Base-by-base conservation (phyloP, 2,113 vertebrate genomes). In the Mohoua ochrocephala region DNA sequence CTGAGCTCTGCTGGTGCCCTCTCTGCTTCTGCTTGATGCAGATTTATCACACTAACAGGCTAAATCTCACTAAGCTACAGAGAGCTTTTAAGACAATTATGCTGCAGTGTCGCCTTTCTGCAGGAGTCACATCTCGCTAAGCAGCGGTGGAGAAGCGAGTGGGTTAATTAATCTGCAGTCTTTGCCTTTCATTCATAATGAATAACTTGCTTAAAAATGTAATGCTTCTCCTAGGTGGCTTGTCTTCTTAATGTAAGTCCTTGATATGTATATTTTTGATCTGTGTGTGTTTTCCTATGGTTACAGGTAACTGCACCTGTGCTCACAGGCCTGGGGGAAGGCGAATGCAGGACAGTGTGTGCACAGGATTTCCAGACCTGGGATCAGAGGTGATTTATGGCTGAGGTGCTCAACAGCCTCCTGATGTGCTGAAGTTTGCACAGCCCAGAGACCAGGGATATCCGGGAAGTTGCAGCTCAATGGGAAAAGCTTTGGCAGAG, bases 61-160 rank as follows among this genome's bases (percentile, higher is more conserved):
- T 92, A 95, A 95, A 91, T 85, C 95, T 95, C 41, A 8, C 88
- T 94, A 96, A 97, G 95, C 89, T 90, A 69, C 77, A 56, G 94
- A 95, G 96, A 96, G 95, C 96, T 97, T 96, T 97, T 97, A 96
- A 96, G 95, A 96, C 96, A 96, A 95, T 97, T 97, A 92, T 63
- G 2, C 80, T 80, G 87, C 91, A 91, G 91, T 84, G 87, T 97
- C 74, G 60, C 93, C 85, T 91, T 95, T 94, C 93, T 97, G 91
- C 79, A 10, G 50, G 80, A 93, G 87, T 42, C 91, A 11, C 76
- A 54, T 47, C 95, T 95, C 0, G 1, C 95, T 88, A 44, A 86
- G 93, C 90, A 90, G 94, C 11, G 8, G 54, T 77, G 92, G 61
- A 93, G 52, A 86, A 96, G 77, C 41, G 20, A 69, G 74, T 33